A percentile compares a stretch with the other conserved stretches of the same genome.
These are phyloP conservation scores for Vultur gryphus DNA, from an alignment of 2,797 vertebrate genomes.

Conservation along the genomic window DNA sequence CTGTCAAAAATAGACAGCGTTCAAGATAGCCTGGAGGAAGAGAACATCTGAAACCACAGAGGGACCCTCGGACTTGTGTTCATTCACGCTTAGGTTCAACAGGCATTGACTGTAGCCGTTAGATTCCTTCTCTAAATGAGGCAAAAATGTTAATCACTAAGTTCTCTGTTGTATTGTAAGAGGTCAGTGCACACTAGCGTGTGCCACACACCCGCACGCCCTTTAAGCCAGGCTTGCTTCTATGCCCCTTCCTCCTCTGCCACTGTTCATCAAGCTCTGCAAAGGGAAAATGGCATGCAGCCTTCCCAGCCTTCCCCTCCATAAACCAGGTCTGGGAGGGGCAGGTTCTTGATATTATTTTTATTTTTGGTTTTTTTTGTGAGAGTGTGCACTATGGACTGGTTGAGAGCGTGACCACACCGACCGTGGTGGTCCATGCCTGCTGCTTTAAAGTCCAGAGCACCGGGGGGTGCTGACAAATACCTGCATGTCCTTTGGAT, in stretches of 20 bases:
- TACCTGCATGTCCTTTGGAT: background rate
- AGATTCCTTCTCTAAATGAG: background rate
- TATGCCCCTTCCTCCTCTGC: background rate
- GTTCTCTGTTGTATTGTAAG: too few relatives aligned
- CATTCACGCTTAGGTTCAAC: background rate
- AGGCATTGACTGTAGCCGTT: background rate
- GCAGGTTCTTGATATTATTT: background rate
- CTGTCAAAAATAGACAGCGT: too few relatives aligned
- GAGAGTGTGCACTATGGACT: background rate
- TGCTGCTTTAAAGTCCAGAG: background rate
- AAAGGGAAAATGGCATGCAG: background rate
- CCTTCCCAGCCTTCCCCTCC: background rate
- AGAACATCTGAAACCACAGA: background rate
- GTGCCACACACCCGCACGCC: background rate
- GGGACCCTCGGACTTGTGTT: background rate
- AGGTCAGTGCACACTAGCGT: too few relatives aligned
- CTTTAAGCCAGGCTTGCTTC: background rate
- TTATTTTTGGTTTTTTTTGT: too few relatives aligned
- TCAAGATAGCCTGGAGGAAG: too few relatives aligned
- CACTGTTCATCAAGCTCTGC: background rate
- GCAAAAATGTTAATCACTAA: background rate
- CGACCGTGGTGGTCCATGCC: accelerated
- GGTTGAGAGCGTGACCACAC: background rate
- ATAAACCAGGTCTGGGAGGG: background rate
- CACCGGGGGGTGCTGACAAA: background rate